Conservation (phyloP, 2,797 vertebrate genomes). For the Urocyon cinereoargenteus region DNA sequence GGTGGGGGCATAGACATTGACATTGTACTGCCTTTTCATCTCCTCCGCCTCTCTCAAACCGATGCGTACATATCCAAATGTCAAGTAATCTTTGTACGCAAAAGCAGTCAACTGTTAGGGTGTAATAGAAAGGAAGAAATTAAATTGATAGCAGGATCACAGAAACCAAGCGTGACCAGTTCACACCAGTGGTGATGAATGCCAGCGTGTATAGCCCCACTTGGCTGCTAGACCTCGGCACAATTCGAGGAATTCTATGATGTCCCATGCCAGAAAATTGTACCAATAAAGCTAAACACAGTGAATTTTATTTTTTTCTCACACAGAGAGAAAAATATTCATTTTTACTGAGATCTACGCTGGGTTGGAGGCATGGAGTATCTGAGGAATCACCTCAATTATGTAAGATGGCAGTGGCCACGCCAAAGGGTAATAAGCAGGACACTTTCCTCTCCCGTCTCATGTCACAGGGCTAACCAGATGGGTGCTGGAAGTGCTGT, state of each 20-base stretch:
- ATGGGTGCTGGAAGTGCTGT: not conserved
- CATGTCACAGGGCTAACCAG: not conserved
- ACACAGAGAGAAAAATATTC: not conserved
- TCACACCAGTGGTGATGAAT: fast-evolving
- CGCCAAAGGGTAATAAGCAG: fast-evolving
- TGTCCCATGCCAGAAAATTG: not conserved
- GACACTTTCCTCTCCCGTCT: not conserved
- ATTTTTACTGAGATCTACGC: not conserved
- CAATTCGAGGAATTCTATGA: not conserved
- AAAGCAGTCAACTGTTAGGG: slow-evolving; percentile 93
- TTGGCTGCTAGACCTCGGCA: fast-evolving
- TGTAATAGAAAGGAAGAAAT: not conserved
- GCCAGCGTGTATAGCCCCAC: fast-evolving
- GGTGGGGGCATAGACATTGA: slow-evolving; percentile 95
- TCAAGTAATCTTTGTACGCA: slow-evolving; percentile 94
- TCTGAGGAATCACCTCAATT: not conserved
- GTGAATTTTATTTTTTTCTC: not conserved
- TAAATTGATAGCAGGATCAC: fast-evolving
- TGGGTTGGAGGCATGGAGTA: not conserved
- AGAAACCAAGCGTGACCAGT: not conserved
- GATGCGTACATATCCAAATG: slow-evolving; percentile 96
- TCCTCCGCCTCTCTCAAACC: slow-evolving; percentile 92
- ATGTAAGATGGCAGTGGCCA: not conserved
- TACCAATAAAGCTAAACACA: not conserved
- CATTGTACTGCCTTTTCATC: slow-evolving; percentile 93